These are phyloP conservation scores for Ormyrus nitidulus DNA, from an alignment of 2,888 invertebrate genomes.

Conservation along the genomic window DNA sequence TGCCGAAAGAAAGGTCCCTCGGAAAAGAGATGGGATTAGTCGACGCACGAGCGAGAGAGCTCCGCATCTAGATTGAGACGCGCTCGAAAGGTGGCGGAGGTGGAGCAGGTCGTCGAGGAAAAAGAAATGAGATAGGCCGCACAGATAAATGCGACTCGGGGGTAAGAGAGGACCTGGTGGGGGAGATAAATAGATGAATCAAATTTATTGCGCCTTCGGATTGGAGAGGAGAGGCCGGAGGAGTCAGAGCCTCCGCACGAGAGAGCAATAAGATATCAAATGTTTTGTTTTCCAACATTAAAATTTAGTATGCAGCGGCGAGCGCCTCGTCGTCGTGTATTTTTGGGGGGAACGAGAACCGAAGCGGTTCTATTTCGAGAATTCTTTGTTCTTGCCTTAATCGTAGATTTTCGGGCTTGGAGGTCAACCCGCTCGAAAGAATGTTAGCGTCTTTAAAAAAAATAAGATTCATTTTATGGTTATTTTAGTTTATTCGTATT, in stretches of 20 bases:
- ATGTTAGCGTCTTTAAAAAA: background rate
- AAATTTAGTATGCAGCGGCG: slow-evolving; percentile 40
- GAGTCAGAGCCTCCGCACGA: background rate
- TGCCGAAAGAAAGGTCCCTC: slow-evolving; percentile 42
- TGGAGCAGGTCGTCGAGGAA: slow-evolving; percentile 26
- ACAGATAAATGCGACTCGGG: slow-evolving; percentile 50
- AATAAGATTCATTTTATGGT: background rate
- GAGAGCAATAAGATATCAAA: slow-evolving; percentile 50
- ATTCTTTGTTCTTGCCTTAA: background rate
- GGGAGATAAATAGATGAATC: slow-evolving; percentile 56
- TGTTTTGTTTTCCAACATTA: slow-evolving; percentile 42
- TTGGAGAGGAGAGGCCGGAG: slow-evolving; percentile 9
- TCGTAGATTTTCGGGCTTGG: background rate
- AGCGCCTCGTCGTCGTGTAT: slow-evolving; percentile 10
- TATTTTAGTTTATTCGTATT: no score
- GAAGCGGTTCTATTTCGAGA: background rate
- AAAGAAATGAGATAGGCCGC: slow-evolving; percentile 54
- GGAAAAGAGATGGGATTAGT: slow-evolving; percentile 63
- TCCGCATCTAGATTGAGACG: slow-evolving; percentile 70
- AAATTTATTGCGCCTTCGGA: slow-evolving; percentile 55
- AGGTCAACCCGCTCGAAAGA: no score
- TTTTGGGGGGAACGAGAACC: slow-evolving; percentile 6
- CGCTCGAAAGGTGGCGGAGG: slow-evolving; percentile 54
- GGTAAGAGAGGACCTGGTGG: slow-evolving; percentile 45
- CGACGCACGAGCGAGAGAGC: slow-evolving; percentile 31